A percentile compares a stretch with the other conserved stretches of the same genome.
These are phyloP conservation scores for Smutsia gigantea DNA, from an alignment of 2,797 vertebrate genomes.

Conservation along the genomic window DNA sequence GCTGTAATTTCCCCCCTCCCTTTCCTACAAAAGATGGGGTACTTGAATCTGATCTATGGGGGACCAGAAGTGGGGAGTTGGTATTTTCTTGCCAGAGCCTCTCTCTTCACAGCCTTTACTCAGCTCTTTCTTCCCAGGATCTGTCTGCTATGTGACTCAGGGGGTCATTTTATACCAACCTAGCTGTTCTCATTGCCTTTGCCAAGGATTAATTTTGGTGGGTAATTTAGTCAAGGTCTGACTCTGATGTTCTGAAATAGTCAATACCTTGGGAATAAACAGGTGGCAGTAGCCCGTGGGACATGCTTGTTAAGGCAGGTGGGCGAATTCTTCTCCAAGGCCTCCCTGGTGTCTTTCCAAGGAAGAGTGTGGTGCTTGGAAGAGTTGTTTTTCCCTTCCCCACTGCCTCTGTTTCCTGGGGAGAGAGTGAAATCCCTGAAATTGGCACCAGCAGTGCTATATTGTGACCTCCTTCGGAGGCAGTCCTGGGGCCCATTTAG, in stretches of 20 bases:
- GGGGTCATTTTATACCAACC: not conserved
- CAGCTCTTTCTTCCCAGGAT: not conserved
- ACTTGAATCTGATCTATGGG: not conserved
- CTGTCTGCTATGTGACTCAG: not conserved
- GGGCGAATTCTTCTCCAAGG: not conserved
- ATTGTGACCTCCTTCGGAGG: not conserved
- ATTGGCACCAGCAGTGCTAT: not conserved
- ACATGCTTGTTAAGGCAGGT: slow-evolving; percentile 37
- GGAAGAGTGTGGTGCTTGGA: not conserved
- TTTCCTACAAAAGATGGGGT: slow-evolving; percentile 1
- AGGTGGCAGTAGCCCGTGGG: not conserved
- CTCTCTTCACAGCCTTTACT: slow-evolving; percentile 4
- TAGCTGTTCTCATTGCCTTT: not conserved
- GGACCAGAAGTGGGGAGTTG: not conserved
- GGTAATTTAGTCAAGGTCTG: slow-evolving; percentile 46
- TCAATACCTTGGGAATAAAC: not conserved
- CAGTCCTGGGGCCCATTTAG: not conserved
- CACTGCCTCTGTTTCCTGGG: not conserved
- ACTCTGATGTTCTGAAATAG: slow-evolving; percentile 52
- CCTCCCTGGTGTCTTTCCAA: slow-evolving; percentile 23
- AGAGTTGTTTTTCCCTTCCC: not conserved
- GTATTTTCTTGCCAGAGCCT: not conserved
- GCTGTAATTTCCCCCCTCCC: not conserved
- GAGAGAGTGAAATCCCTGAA: not conserved
- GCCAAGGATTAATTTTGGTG: slow-evolving; percentile 1